Evolutionary conservation across 2,797 vertebrate genomes (phyloP).

Genomic region (Spinus olivaceus): DNA sequence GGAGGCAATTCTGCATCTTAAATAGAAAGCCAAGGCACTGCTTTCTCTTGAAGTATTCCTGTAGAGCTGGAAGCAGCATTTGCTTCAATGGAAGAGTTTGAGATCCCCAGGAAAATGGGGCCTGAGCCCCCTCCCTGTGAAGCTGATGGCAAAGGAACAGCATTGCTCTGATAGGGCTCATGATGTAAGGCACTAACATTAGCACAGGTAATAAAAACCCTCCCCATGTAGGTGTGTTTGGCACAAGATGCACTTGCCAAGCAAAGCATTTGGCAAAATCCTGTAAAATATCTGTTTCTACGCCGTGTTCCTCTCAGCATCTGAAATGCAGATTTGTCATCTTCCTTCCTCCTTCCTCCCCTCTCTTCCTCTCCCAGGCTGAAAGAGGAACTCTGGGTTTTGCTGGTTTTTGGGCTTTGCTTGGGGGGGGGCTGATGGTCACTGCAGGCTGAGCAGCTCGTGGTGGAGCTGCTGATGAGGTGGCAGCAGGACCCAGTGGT

Average conservation of each 20-base stretch:
- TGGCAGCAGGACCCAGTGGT: background rate
- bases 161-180: fast-evolving
- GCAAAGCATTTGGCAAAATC: background rate
- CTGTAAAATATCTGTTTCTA: background rate
- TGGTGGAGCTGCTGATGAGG: background rate
- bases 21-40: background rate
- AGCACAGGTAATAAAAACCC: background rate
- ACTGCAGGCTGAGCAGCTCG: background rate
- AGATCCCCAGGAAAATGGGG: background rate
- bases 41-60: background rate
- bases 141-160: background rate
- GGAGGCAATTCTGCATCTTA: background rate
- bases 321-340: background rate
- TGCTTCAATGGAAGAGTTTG: background rate
- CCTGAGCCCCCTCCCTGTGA: background rate
- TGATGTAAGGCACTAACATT: background rate
- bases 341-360: background rate
- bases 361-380: background rate
- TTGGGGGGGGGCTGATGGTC: background rate
- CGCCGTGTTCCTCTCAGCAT: background rate
- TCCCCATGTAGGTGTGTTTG: background rate
- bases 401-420: background rate
- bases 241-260: background rate
- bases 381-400: slow-evolving; percentile 8
- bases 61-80: background rate